These are phyloP conservation scores for Morone saxatilis DNA, from an alignment of 2,113 vertebrate genomes.

Conservation along the genomic window DNA sequence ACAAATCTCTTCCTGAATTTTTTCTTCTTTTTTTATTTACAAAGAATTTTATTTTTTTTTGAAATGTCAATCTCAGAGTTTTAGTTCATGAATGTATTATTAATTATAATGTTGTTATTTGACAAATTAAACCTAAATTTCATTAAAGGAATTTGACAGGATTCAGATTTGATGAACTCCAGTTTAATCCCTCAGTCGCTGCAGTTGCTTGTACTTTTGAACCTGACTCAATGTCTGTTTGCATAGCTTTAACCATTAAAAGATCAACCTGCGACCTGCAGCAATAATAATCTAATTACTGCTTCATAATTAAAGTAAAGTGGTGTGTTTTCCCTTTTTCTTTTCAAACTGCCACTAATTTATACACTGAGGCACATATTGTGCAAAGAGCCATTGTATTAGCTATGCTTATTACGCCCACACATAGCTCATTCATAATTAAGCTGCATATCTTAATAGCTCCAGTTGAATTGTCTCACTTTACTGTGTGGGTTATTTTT, in stretches of 20 bases:
- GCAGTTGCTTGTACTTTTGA: not conserved
- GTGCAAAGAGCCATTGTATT: conserved; percentile 59
- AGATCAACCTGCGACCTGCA: conserved; percentile 35
- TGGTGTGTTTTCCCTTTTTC: conserved; percentile 34
- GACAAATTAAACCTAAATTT: not conserved
- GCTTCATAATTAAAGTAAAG: conserved; percentile 55
- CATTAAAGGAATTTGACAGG: not conserved
- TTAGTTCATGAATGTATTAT: not conserved
- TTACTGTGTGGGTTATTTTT: conserved; percentile 32
- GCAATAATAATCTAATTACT: conserved; percentile 47
- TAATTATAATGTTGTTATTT: not conserved
- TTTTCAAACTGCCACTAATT: conserved; percentile 60
- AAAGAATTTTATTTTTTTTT: not conserved
- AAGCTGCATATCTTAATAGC: conserved; percentile 71
- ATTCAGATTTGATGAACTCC: not conserved
- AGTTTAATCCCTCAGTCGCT: not conserved
- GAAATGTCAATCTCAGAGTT: not conserved
- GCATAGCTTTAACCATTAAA: conserved; percentile 7
- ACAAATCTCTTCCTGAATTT: no score
- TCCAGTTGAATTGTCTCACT: conserved; percentile 59
- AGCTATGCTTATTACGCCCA: conserved; percentile 60
- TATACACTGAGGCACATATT: conserved; percentile 43
- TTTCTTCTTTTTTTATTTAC: not conserved
- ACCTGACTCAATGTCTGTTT: not conserved
- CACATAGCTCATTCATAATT: conserved; percentile 72